Base-by-base conservation (phyloP, 2,797 vertebrate species). In the Petrocephalus schoutedeni region DNA sequence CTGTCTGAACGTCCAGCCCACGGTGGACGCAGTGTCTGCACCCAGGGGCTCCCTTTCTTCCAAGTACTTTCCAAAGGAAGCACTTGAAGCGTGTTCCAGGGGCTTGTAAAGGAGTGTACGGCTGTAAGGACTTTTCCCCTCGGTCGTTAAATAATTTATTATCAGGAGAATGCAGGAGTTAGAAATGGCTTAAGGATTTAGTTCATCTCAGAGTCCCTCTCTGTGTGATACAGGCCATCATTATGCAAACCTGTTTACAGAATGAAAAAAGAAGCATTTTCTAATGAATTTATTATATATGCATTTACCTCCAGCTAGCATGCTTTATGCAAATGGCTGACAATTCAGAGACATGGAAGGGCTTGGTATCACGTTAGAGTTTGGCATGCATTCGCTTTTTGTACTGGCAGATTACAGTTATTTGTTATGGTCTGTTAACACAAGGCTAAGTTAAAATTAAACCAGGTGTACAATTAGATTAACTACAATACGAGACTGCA, bases 371-470 rank as follows among this genome's bases (percentile, higher is more conserved):
- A 61, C 54, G 93, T 91, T 93, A 92, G 88, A 93, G 92, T 93
- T 94, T 93, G 92, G 94, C 90, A 90, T 89, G 93, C 93, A 94
- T 94, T 93, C 92, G 92, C 95, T 94, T 95, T 95, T 95, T 95
- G 94, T 96, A 93, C 92, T 92, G 92, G 92, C 91, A 93, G 95
- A 95, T 95, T 95, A 95, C 91, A 92, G 93, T 94, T 94, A 95
- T 95, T 94, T 95, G 94, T 95, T 95, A 94, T 94, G 95, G 94
- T 95, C 94, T 95, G 95, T 96, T 94, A 95, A 95, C 95, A 96
- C 92, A 92, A 92, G 93, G 93, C 95, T 95, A 95, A 93, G 94
- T 93, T 95, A 94, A 96, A 95, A 93, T 90, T 91, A 94, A 94
- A 95, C 94, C 94, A 95, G 95, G 94, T 95, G 94, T 94, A 96